phyloP scores from a whole-genome alignment of 2,797 vertebrate genomes.

The Sardinella longiceps region DNA sequence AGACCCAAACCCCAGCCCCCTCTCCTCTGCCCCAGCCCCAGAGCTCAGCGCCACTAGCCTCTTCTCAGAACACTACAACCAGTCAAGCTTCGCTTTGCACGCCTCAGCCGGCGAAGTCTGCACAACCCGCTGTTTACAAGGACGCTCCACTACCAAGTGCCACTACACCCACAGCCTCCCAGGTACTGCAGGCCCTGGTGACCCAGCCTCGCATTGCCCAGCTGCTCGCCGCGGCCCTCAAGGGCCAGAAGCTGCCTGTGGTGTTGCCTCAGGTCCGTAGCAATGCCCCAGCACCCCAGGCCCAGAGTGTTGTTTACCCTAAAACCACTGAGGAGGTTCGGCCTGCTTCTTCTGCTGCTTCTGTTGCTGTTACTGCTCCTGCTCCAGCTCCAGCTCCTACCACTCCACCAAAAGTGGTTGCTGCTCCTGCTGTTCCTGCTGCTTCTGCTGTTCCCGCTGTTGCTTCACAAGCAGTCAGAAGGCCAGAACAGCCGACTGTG shows the following conservation, averaged over 20 bases:
- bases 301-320: conserved; percentile 35
- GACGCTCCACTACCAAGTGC: background rate
- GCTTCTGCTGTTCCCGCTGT: background rate
- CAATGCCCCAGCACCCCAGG: background rate
- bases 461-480: background rate
- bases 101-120: conserved; percentile 32
- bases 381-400: no score
- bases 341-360: background rate
- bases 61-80: conserved; percentile 25
- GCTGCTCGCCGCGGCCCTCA: conserved; percentile 7
- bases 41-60: conserved; percentile 6
- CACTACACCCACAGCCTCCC: background rate
- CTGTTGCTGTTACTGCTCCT: conserved; percentile 19
- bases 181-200: background rate
- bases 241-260: conserved; percentile 9
- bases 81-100: conserved; percentile 10
- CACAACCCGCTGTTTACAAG: background rate
- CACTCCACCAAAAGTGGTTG: conserved; percentile 23
- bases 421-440: conserved; percentile 3
- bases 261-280: background rate
- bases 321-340: conserved; percentile 62
- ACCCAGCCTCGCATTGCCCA: background rate
- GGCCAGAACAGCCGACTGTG: conserved; percentile 30
- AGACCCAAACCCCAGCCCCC: background rate
- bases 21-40: conserved; percentile 26